phyloP scores from a whole-genome alignment of 2,113 vertebrate genomes.

The cattle (Bos taurus) region ARS-UCD2.0 NC_037328.1:33038501-33039000 shows the following conservation, averaged over 20 bases:
- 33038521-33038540: not conserved
- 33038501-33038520: not conserved
- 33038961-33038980: not conserved
- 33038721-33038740: not conserved
- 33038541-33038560: not conserved
- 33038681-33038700: not conserved
- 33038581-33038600: rapidly evolving
- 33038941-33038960: not conserved
- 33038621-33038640: not conserved
- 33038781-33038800: not conserved
- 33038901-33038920: not conserved
- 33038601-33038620: not conserved
- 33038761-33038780: not conserved
- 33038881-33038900: not conserved
- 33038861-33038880: not conserved
- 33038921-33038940: not conserved
- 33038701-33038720: not conserved
- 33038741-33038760: not conserved
- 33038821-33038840: not conserved
- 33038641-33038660: not conserved
- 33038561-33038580: not conserved
- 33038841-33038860: not conserved
- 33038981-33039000: not conserved
- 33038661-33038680: not conserved
- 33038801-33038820: not conserved